Percentiles rank a stretch among this genome's conserved stretches.
phyloP scores from a whole-genome alignment of 2,113 vertebrate genomes.

The Mirza zaza region DNA sequence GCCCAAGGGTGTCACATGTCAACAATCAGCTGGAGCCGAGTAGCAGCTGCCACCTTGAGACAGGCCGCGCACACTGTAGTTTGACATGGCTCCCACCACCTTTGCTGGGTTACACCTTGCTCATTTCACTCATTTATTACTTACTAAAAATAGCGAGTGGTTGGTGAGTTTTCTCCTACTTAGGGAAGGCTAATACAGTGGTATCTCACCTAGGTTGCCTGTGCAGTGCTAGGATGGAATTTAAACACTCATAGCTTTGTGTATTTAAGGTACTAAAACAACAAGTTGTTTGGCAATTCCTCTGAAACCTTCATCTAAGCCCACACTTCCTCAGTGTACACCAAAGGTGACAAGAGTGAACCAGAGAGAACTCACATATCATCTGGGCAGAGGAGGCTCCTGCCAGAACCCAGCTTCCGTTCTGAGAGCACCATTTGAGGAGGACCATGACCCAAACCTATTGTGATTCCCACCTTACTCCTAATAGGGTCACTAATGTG shows the following conservation, averaged over 20 bases:
- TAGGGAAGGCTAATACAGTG: neutral
- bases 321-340: neutral
- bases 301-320: neutral
- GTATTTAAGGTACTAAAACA: neutral
- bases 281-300: neutral
- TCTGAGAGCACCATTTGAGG: neutral
- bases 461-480: neutral
- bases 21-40: neutral
- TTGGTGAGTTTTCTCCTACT: neutral
- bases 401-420: neutral
- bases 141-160: neutral
- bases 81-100: neutral
- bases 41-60: neutral
- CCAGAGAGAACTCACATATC: neutral
- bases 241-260: neutral
- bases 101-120: neutral
- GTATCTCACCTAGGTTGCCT: neutral
- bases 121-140: neutral
- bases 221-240: neutral
- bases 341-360: neutral
- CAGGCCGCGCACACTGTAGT: neutral
- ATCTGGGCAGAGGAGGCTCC: neutral
- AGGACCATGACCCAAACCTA: neutral
- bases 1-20: neutral
- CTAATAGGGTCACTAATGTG: neutral